Conservation (phyloP, 2,113 vertebrate genomes). For the Hyperopisus bebe region DNA sequence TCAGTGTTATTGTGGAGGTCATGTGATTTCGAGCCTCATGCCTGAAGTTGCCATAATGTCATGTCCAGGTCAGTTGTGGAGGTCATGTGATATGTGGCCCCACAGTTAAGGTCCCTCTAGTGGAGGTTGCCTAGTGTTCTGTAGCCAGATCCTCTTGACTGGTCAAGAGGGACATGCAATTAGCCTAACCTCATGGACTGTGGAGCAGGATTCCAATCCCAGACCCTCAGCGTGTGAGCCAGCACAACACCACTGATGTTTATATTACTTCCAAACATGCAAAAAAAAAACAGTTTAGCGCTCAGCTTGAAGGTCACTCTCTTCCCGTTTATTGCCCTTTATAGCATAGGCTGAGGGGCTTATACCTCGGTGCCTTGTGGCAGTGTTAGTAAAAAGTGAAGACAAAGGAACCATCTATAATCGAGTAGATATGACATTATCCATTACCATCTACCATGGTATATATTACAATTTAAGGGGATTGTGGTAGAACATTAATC, state of each 20-base stretch:
- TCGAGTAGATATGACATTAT: neutral
- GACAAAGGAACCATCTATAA: neutral
- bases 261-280: neutral
- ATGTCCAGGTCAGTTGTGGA: neutral
- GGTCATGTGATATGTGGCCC: neutral
- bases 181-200: neutral
- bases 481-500: neutral
- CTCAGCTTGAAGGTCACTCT: neutral
- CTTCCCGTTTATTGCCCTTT: neutral
- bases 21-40: neutral
- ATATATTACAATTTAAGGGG: neutral
- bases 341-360: neutral
- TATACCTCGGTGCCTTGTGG: neutral
- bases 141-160: neutral
- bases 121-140: neutral
- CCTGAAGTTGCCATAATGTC: neutral
- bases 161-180: neutral
- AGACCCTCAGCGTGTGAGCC: neutral
- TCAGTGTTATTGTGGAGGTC: neutral
- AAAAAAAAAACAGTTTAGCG: neutral
- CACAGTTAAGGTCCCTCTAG: neutral
- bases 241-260: neutral
- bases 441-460: neutral
- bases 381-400: neutral
- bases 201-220: neutral